Percentiles rank a stretch among this genome's conserved stretches.
Evolutionary conservation across 2,888 invertebrate genomes (phyloP).

Genomic region (Trissolcus japonicus): DNA sequence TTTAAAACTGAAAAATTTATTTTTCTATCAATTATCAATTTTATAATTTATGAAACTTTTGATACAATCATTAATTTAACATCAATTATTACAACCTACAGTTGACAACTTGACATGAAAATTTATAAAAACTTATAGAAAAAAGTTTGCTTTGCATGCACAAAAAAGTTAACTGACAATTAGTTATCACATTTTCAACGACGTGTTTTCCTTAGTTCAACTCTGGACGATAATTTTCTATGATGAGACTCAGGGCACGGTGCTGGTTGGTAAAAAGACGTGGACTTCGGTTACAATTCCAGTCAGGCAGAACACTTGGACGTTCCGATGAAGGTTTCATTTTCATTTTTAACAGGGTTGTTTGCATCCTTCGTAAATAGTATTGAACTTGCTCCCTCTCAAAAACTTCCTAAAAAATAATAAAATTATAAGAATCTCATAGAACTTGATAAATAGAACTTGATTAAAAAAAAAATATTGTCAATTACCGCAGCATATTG

Average conservation of each 20-base stretch:
- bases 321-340: conserved; percentile 16
- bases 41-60: not conserved
- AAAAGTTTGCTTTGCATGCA: conserved; percentile 1
- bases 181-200: not conserved
- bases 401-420: conserved; percentile 34
- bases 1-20: not conserved
- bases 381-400: conserved; percentile 17
- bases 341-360: conserved; percentile 27
- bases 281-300: conserved; percentile 41
- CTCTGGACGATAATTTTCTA: not conserved
- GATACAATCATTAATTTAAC: not conserved
- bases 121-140: not conserved
- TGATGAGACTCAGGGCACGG: conserved; percentile 33
- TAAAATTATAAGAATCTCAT: too few species aligned
- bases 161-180: not conserved
- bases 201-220: not conserved
- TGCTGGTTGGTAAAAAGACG: conserved; percentile 41
- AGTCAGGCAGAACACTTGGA: conserved; percentile 42
- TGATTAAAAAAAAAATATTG: not conserved
- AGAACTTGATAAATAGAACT: conserved; percentile 1
- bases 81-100: not conserved
- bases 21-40: not conserved
- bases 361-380: conserved; percentile 34
- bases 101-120: not conserved
- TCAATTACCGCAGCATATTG: conserved; percentile 41